These are phyloP conservation scores for Notolepis coatsorum DNA, from an alignment of 2,797 vertebrate species.

Conservation along the genomic window DNA sequence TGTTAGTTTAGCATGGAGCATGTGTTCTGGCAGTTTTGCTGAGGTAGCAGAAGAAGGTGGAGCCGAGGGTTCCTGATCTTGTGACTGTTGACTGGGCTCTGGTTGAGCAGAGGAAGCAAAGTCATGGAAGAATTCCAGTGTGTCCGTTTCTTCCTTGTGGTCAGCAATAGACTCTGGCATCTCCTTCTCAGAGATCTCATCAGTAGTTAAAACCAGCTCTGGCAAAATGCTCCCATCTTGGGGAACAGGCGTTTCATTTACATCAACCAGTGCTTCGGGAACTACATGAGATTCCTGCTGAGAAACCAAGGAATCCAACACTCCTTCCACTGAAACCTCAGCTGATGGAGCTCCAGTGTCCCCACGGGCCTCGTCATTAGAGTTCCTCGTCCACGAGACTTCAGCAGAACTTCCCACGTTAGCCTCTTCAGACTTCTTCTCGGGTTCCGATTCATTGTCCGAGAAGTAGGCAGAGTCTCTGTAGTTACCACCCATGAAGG, in stretches of 20 bases:
- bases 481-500: constrained; percentile 80
- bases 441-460: constrained; percentile 94
- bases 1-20: constrained; percentile 78
- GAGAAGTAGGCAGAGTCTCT: constrained; percentile 99
- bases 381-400: constrained; percentile 43
- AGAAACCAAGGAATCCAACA: constrained; percentile 32
- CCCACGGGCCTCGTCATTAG: constrained; percentile 20
- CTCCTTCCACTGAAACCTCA: constrained; percentile 24
- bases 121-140: constrained; percentile 64
- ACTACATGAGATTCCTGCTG: constrained; percentile 30
- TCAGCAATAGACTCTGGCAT: constrained; percentile 34
- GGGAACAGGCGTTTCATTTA: background rate
- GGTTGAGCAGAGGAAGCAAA: constrained; percentile 30
- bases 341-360: constrained; percentile 1
- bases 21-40: constrained; percentile 42
- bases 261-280: constrained; percentile 18
- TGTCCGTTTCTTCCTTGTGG: constrained; percentile 29
- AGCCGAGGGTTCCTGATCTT: constrained; percentile 21
- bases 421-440: constrained; percentile 87
- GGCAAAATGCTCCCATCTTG: constrained; percentile 5
- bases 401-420: constrained; percentile 44
- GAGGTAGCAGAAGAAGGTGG: constrained; percentile 30
- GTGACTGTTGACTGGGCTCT: constrained; percentile 1
- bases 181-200: constrained; percentile 44
- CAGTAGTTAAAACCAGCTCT: constrained; percentile 33